phyloP scores from a whole-genome alignment of 2,888 invertebrate genomes.

The Scaptomyza cyrtandrae region DNA sequence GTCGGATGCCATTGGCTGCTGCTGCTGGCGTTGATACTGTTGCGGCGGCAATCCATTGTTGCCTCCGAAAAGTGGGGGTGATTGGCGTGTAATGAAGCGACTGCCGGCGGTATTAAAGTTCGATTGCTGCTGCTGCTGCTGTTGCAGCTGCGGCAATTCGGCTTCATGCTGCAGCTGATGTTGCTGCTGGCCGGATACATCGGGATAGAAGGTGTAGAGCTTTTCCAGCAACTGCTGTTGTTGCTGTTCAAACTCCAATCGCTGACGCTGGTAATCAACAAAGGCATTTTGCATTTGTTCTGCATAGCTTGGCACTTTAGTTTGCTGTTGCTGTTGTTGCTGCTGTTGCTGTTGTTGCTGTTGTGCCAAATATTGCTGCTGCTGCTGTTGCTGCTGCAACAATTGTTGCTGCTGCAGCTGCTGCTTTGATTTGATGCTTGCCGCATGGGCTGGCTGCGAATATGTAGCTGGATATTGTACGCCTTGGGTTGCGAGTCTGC shows the following conservation, averaged over 20 bases:
- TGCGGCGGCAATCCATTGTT: conserved; percentile 58
- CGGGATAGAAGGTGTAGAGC: conserved; percentile 68
- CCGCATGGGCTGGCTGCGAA: conserved; percentile 36
- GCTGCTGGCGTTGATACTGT: conserved; percentile 26
- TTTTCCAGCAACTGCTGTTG: conserved; percentile 76
- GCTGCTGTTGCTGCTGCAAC: conserved; percentile 45
- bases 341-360: conserved; percentile 37
- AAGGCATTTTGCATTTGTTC: conserved; percentile 78
- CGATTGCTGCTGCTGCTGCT: conserved; percentile 1
- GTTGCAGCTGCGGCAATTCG: conserved; percentile 10
- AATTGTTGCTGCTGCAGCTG: conserved; percentile 51
- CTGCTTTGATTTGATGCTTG: conserved; percentile 41
- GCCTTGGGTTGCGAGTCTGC: conserved; percentile 26
- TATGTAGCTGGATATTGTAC: conserved; percentile 47
- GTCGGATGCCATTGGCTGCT: conserved; percentile 22
- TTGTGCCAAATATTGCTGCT: conserved; percentile 41
- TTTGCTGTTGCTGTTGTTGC: conserved; percentile 28
- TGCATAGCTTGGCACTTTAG: conserved; percentile 51
- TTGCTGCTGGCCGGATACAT: conserved; percentile 54
- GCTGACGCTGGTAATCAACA: conserved; percentile 74
- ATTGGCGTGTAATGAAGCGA: conserved; percentile 19
- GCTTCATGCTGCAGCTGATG: conserved; percentile 16
- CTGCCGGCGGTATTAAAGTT: conserved; percentile 7
- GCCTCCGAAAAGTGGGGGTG: conserved; percentile 26
- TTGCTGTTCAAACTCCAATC: conserved; percentile 72